These are phyloP conservation scores for Tetraneura akinire DNA, from an alignment of 1,140 invertebrate genomes.

Conservation along the genomic window DNA sequence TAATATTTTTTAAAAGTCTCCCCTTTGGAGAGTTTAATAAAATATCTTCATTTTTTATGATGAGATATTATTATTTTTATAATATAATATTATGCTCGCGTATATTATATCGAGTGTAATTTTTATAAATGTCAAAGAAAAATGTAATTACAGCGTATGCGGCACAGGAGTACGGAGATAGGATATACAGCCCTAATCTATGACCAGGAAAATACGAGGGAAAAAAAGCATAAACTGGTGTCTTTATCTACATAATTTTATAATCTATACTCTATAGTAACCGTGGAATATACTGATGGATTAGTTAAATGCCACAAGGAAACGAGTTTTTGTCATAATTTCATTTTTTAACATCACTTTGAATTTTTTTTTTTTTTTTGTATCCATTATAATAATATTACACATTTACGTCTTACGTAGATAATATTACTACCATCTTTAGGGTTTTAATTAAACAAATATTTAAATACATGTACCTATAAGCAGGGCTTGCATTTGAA, in stretches of 20 bases:
- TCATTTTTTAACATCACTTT: slow-evolving; percentile 29
- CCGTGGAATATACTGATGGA: slow-evolving; percentile 10
- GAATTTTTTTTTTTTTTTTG: slow-evolving; percentile 35
- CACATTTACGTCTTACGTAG: too few species aligned
- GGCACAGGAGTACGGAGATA: neutral
- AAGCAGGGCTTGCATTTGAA: too few species aligned
- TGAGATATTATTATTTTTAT: neutral
- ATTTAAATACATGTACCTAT: too few species aligned
- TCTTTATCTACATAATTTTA: too few species aligned
- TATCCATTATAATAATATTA: neutral
- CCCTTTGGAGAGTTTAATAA: slow-evolving; percentile 28
- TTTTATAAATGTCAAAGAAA: slow-evolving; percentile 40
- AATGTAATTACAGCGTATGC: neutral
- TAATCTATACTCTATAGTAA: too few species aligned
- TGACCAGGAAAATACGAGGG: too few species aligned
- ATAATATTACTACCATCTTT: too few species aligned
- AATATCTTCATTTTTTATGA: slow-evolving; percentile 47
- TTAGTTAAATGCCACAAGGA: slow-evolving; percentile 37
- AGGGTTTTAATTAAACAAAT: too few species aligned
- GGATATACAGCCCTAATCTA: too few species aligned
- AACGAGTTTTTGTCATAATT: slow-evolving; percentile 30
- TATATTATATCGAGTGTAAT: neutral
- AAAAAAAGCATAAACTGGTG: too few species aligned
- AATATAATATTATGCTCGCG: neutral
- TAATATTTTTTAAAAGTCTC: slow-evolving; percentile 47